Evolutionary conservation across 2,888 invertebrate species (phyloP).

Genomic region (Choristoneura rosaceana): DNA sequence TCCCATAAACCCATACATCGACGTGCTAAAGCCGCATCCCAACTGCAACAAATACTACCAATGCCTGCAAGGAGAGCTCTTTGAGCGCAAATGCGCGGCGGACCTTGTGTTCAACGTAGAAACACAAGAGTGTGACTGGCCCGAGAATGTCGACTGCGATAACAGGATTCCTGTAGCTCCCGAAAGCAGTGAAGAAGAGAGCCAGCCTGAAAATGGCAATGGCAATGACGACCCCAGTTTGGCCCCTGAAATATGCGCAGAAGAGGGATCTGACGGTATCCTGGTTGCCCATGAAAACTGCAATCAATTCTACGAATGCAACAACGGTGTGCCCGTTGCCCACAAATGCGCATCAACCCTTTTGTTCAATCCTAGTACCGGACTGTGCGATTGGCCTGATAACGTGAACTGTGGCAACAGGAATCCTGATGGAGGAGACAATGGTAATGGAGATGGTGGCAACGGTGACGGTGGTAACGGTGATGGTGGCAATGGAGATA

Average conservation of each 20-base stretch:
- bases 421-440: constrained; percentile 39
- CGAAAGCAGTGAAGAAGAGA: constrained; percentile 48
- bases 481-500: constrained; percentile 33
- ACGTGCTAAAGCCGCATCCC: constrained; percentile 53
- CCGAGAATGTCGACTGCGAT: constrained; percentile 49
- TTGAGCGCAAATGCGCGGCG: constrained; percentile 48
- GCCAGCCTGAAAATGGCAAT: constrained; percentile 51
- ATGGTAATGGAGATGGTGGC: constrained; percentile 26
- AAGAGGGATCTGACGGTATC: constrained; percentile 50
- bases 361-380: constrained; percentile 50
- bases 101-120: constrained; percentile 47
- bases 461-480: constrained; percentile 34
- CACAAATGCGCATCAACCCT: constrained; percentile 50
- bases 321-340: constrained; percentile 47
- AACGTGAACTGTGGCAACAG: constrained; percentile 54
- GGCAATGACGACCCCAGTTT: constrained; percentile 43
- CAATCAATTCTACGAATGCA: constrained; percentile 56
- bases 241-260: constrained; percentile 51
- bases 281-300: constrained; percentile 60
- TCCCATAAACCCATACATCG: constrained; percentile 47
- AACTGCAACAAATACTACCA: constrained; percentile 56
- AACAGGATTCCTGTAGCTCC: constrained; percentile 23
- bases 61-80: constrained; percentile 53
- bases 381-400: constrained; percentile 55
- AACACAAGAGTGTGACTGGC: constrained; percentile 50